A percentile compares a stretch with the other conserved stretches of the same genome.
phyloP scores from a whole-genome alignment of 2,113 vertebrate genomes.

The Aegotheles bennettii region DNA sequence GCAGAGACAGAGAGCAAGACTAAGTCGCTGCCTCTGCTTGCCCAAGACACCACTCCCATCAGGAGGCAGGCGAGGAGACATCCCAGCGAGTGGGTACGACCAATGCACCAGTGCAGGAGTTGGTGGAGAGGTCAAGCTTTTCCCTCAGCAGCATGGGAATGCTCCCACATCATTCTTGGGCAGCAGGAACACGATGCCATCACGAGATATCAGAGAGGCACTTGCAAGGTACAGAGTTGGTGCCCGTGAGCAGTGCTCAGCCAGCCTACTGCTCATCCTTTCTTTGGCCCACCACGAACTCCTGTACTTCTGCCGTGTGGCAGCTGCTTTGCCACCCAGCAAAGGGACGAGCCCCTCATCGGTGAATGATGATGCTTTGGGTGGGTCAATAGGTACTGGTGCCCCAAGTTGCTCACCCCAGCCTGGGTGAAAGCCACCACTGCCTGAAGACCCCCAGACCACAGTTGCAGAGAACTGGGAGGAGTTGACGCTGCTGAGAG shows the following conservation, averaged over 20 bases:
- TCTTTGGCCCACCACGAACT: background rate
- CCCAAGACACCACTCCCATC: background rate
- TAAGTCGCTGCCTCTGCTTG: background rate
- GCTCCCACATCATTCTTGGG: background rate
- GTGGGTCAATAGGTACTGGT: background rate
- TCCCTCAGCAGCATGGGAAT: background rate
- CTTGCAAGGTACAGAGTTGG: background rate
- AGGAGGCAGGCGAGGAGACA: background rate
- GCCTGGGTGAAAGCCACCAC: background rate
- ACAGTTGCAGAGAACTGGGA: background rate
- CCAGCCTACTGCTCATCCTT: rapidly evolving
- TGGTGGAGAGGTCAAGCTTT: background rate
- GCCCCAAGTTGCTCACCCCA: background rate
- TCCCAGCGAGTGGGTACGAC: background rate
- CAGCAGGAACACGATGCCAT: background rate
- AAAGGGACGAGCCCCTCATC: rapidly evolving
- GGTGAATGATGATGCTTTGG: background rate
- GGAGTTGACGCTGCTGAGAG: background rate
- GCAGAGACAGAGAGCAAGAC: background rate
- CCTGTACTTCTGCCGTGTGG: rapidly evolving
- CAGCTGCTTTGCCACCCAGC: background rate
- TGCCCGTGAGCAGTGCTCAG: rapidly evolving
- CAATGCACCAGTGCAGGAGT: background rate
- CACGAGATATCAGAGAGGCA: background rate
- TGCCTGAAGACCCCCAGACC: background rate